phyloP scores from a whole-genome alignment of 2,797 vertebrate species.

The Bufotes viridis region DNA sequence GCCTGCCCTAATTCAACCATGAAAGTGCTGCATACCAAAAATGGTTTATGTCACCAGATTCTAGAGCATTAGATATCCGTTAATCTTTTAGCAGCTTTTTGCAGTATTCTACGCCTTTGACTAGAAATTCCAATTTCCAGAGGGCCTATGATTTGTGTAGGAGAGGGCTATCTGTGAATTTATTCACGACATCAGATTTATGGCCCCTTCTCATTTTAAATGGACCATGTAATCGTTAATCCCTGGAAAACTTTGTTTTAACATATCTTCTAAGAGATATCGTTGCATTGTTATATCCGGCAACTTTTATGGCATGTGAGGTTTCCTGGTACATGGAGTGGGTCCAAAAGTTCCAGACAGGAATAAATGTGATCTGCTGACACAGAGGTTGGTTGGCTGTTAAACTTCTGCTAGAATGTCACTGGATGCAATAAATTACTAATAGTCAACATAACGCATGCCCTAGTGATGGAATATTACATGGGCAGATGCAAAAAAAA shows the following conservation, averaged over 20 bases:
- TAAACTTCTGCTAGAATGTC: constrained; percentile 18
- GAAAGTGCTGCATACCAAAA: constrained; percentile 70
- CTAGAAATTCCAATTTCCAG: constrained; percentile 63
- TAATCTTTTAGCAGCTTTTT: constrained; percentile 72
- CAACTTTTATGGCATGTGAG: constrained; percentile 64
- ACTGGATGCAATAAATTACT: constrained; percentile 56
- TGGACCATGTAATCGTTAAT: constrained; percentile 74
- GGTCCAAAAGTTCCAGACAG: constrained; percentile 60
- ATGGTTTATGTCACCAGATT: constrained; percentile 66
- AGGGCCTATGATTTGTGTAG: constrained; percentile 65
- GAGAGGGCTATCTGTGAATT: constrained; percentile 66
- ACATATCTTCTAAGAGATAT: constrained; percentile 74
- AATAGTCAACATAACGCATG: constrained; percentile 12
- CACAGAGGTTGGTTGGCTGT: constrained; percentile 37
- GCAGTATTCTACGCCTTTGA: constrained; percentile 65
- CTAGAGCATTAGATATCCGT: constrained; percentile 65
- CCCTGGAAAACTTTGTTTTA: constrained; percentile 77
- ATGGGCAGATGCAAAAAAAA: neutral
- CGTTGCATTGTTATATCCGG: constrained; percentile 65
- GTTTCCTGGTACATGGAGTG: constrained; percentile 56
- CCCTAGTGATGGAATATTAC: neutral
- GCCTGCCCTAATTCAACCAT: constrained; percentile 64
- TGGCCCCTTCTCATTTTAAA: constrained; percentile 69
- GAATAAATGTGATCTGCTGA: constrained; percentile 52
- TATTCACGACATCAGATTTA: constrained; percentile 72